These are phyloP conservation scores for Drosophila grimshawi DNA, from an alignment of 1,140 invertebrate species.

Conservation along the genomic window DNA sequence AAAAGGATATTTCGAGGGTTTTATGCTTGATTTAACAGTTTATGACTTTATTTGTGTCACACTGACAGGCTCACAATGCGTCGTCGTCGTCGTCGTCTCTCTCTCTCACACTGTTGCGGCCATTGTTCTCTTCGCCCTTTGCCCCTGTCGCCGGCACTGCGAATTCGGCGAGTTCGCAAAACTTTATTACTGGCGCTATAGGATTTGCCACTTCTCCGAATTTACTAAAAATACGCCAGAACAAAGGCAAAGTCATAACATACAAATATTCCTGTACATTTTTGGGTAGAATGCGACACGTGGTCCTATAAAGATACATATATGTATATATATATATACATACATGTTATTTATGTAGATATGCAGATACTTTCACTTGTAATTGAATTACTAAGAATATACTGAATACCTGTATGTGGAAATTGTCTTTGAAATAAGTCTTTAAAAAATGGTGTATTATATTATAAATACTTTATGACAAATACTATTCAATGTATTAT, in stretches of 20 bases:
- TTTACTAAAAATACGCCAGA: constrained; percentile 57
- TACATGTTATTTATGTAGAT: background rate
- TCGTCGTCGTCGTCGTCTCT: background rate
- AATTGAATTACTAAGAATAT: background rate
- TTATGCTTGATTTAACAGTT: constrained; percentile 79
- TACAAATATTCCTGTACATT: constrained; percentile 34
- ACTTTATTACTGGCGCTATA: constrained; percentile 82
- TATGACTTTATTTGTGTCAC: constrained; percentile 70
- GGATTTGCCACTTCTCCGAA: constrained; percentile 70
- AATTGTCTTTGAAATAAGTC: too few relatives aligned
- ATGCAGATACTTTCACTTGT: background rate
- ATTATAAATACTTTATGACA: too few relatives aligned
- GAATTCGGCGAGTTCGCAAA: constrained; percentile 49
- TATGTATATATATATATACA: background rate
- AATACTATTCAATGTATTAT: too few relatives aligned
- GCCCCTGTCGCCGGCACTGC: constrained; percentile 8
- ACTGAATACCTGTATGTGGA: too few relatives aligned
- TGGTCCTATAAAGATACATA: constrained; percentile 2
- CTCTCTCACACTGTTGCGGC: background rate
- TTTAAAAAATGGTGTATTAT: too few relatives aligned
- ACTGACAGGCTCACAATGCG: constrained; percentile 4
- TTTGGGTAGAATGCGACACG: constrained; percentile 12
- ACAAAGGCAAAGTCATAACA: constrained; percentile 72
- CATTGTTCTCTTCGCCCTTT: constrained; percentile 2
- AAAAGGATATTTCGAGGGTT: constrained; percentile 74